These are phyloP conservation scores for Butorides virescens DNA, from an alignment of 2,113 vertebrate genomes.

Conservation along the genomic window DNA sequence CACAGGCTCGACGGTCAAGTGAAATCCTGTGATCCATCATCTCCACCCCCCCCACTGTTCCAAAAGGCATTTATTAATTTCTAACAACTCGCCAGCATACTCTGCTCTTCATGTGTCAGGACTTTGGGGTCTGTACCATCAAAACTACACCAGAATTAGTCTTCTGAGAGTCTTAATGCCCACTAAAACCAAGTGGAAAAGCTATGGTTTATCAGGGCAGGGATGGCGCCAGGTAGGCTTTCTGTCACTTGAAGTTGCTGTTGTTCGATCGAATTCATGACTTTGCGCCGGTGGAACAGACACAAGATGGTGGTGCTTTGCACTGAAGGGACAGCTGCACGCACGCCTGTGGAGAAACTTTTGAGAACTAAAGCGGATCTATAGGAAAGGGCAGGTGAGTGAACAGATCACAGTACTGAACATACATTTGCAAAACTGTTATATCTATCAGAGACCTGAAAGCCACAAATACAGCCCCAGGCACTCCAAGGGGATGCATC, in stretches of 20 bases:
- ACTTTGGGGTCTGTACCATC: not conserved
- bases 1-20: not conserved
- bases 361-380: not conserved
- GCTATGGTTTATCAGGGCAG: not conserved
- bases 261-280: not conserved
- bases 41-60: not conserved
- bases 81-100: not conserved
- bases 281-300: not conserved
- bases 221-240: not conserved
- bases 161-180: not conserved
- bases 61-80: not conserved
- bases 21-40: not conserved
- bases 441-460: not conserved
- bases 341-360: fast-evolving
- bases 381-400: not conserved
- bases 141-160: not conserved
- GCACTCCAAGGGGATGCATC: not conserved
- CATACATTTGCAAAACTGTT: not conserved
- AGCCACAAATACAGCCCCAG: not conserved
- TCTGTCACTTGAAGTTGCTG: not conserved
- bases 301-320: fast-evolving
- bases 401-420: not conserved
- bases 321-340: not conserved
- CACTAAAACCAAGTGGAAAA: not conserved
- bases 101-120: not conserved